Base-by-base conservation (phyloP, 1,140 invertebrate species). In the Micrasema longulum region DNA sequence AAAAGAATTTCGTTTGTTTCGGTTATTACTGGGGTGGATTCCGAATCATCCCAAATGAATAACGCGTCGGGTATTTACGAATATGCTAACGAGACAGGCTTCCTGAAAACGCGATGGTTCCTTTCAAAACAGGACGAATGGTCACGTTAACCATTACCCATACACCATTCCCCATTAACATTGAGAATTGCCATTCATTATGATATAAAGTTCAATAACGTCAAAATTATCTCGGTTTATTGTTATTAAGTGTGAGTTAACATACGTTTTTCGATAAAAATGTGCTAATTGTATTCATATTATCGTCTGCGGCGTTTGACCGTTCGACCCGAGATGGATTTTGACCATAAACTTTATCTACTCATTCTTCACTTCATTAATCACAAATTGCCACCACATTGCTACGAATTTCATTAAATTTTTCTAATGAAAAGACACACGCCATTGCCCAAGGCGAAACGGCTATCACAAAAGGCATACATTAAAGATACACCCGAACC, bases 241-340 rank as follows among this genome's bases (percentile, higher is more conserved):
- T 22, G 55, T 60, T 38, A 38, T 60, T 38, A 60, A 60, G 36
- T 60, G 55, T 60, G 31, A 31, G 55, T 60, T 38, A 41, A 41
- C 31, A 60, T 23, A 60, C 35, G 22, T 20, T 38, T 60, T 23
- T 14, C n/a, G 36, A 60, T 60, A 60, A 60, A 60, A 60, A 22
- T 43, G 35, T 60, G 55, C 55, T 60, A 60, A 60, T 60, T 60
- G 55, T 60, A 60, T 60, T 60, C 12, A 60, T 16, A 11, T 60
- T 41, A 60, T 43, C 36, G 41, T 41, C 16, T 5, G 2, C 1
- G 36, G 16, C 1, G 22, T 60, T 60, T 60, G 55, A 60, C 55
- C 55, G n/a, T 60, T 43, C 36, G 36, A 60, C 55, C 55, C 55
- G 35, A 60, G 36, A 60, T 60, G 36, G 16, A 12, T 60, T 38